phyloP scores from a whole-genome alignment of 2,888 invertebrate genomes.

The Andrena bicolor region DNA sequence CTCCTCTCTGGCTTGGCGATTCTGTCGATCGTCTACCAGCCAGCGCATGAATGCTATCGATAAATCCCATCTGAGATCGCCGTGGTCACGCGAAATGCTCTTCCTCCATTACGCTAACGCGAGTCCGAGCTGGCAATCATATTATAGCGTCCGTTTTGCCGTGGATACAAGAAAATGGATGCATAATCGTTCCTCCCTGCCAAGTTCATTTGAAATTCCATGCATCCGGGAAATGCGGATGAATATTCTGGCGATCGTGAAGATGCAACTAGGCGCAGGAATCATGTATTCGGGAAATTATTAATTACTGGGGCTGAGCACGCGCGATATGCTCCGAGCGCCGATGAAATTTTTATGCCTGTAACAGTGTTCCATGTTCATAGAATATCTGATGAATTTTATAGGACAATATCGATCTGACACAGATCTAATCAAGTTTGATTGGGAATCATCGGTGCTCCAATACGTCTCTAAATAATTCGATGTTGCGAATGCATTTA shows the following conservation, averaged over 20 bases:
- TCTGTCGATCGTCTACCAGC: slow-evolving; percentile 25
- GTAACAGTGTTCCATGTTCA: not conserved
- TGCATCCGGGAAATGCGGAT: slow-evolving; percentile 58
- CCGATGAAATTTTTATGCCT: not conserved
- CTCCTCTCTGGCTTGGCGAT: not conserved
- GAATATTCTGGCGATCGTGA: slow-evolving; percentile 13
- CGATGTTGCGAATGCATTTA: no score
- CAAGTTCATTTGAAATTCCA: slow-evolving; percentile 65
- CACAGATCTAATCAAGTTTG: no score
- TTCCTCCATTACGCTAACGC: slow-evolving; percentile 41
- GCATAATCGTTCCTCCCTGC: slow-evolving; percentile 59
- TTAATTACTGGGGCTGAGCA: slow-evolving; percentile 12
- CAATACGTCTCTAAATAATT: no score
- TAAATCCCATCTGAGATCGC: slow-evolving; percentile 75
- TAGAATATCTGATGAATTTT: no score
- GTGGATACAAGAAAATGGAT: slow-evolving; percentile 60
- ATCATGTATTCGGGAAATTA: slow-evolving; percentile 3
- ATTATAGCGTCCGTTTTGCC: slow-evolving; percentile 61
- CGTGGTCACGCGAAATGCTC: slow-evolving; percentile 75
- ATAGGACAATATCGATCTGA: no score
- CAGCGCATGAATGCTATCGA: slow-evolving; percentile 61
- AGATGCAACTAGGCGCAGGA: not conserved
- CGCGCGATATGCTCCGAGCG: not conserved
- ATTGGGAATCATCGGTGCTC: no score
- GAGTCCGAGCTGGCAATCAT: slow-evolving; percentile 27